Evolutionary conservation across 2,113 vertebrate species (phyloP), one percentile per base, ranked within the genome.

Genomic region (Plectropomus leopardus): DNA sequence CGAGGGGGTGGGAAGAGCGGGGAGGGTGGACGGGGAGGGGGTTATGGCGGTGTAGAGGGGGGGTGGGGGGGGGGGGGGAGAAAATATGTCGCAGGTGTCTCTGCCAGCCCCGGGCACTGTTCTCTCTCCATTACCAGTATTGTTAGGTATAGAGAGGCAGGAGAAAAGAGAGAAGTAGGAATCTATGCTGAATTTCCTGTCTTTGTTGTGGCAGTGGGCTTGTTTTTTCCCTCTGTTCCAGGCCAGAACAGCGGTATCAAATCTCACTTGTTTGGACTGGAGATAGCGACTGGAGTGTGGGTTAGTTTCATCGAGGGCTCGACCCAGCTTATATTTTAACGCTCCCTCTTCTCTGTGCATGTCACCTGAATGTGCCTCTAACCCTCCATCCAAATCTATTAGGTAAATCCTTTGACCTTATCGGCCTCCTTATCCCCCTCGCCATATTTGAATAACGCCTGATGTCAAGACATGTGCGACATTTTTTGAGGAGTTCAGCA

Each of bases 61-160:
- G 3, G 53, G 45, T 21, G 74, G 7, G 65, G 17, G 36, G 69
- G n/a, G 80, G 15, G 68, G 80, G 86, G 75, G 83, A 86, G 90
- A 92, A 94, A 92, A 93, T 95, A 93, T 90, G 90, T 92, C 93
- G 89, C 92, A 95, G 95, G 92, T 94, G 83, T 80, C 89, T 94
- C 88, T 93, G 89, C 92, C 92, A 94, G 91, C 94, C 94, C 88
- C 87, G 87, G 91, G 91, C 93, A 84, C 92, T 94, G 85, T 94
- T 95, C 93, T 93, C 95, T 91, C 91, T 95, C 86, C 71, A 83
- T 92, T 95, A 95, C 91, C 78, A 81, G 84, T 86, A 89, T 92
- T 90, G 92, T 91, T 92, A 91, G 90, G 80, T 85, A 84, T 73
- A 88, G 89, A 85, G 74, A 90, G 79, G 80, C 88, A 72, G 80